Evolutionary conservation across 2,797 vertebrate genomes (phyloP), one percentile per base, ranked within the genome.

Genomic region (Lutjanus argentimaculatus): DNA sequence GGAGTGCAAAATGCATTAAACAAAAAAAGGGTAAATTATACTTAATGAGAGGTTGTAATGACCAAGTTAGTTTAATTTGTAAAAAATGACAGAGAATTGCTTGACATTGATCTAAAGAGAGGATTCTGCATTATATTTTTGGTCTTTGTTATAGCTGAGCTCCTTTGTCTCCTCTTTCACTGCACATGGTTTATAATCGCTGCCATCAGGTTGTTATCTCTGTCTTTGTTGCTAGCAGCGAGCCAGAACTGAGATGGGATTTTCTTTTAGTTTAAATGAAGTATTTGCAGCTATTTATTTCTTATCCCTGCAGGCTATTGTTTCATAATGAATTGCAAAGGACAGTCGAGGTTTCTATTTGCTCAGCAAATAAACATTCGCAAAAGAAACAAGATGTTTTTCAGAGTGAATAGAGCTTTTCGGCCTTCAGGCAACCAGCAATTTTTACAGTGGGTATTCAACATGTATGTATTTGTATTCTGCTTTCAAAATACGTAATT

Each of bases 221-320:
- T 64, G 72, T 68, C 63, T 84, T 89, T 86, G 82, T 82, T 74
- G 76, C 79, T 75, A 77, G 70, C 86, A 80, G 46, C 70, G 48
- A 87, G 88, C 74, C 84, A 83, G 75, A 85, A 85, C 78, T 68
- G 61, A 83, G 72, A 85, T 52, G 58, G 61, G 61, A 62, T 88
- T 89, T 87, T 83, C 45, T 78, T 82, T 79, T 67, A 59, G 68
- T 82, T 84, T 85, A 67, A 85, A 88, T 84, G 67, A 90, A 89
- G 91, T 89, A 88, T 85, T 82, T 92, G 80, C 67, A 84, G 73
- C 62, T 87, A 86, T 89, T 91, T 77, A 64, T 85, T 84, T 83
- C 53, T 82, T 51, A 70, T 74, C 67, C 83, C 91, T 63, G 58
- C 73, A 72, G 86, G 87, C 79, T 84, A 68, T 84, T 70, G 82